Evolutionary conservation across 2,888 invertebrate species (phyloP).

Genomic region (Acanthosepion lycidas): DNA sequence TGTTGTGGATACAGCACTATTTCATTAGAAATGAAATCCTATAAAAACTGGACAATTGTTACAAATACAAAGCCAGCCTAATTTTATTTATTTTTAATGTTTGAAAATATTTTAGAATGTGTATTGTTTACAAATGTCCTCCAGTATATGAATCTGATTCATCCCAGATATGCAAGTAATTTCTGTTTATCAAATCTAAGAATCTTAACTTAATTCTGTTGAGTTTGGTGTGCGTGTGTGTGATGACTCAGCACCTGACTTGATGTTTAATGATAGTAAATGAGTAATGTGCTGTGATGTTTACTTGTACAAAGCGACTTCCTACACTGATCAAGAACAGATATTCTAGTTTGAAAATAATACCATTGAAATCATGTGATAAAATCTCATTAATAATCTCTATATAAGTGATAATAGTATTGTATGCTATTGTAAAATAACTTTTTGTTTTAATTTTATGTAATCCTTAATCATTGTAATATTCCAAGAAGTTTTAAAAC

Average conservation of each 20-base stretch:
- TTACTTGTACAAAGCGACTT: neutral
- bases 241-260: neutral
- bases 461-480: neutral
- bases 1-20: no score
- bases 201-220: neutral
- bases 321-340: neutral
- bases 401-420: neutral
- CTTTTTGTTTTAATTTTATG: neutral
- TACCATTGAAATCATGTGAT: neutral
- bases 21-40: neutral
- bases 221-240: neutral
- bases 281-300: neutral
- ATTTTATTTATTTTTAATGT: neutral
- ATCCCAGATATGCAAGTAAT: conserved; percentile 17
- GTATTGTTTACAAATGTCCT: neutral
- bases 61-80: neutral
- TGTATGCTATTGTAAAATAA: no score
- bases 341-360: neutral
- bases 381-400: neutral
- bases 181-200: neutral
- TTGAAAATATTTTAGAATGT: neutral
- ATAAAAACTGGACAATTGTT: neutral
- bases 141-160: neutral
- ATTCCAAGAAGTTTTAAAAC: neutral
- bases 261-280: neutral